A percentile compares a stretch with the other conserved stretches of the same genome.
Evolutionary conservation across 2,797 vertebrate species (phyloP).

Genomic region (Macrochelys suwanniensis): DNA sequence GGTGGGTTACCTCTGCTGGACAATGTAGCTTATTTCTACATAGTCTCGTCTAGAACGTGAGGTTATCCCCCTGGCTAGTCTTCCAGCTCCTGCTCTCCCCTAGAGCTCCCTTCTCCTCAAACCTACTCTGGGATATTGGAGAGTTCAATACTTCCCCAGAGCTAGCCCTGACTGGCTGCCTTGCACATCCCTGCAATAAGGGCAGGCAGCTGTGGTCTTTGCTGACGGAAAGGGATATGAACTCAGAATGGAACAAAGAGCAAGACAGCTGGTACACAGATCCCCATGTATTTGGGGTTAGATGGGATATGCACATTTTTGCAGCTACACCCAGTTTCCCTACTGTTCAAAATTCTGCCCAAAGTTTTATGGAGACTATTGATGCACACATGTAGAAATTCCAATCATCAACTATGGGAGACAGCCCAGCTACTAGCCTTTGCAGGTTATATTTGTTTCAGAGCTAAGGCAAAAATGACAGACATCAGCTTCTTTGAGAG

Average conservation of each 20-base stretch:
- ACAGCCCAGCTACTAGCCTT: slow-evolving; percentile 72
- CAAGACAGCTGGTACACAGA: neutral
- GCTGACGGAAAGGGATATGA: neutral
- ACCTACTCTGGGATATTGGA: neutral
- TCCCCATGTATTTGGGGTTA: neutral
- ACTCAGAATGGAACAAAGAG: neutral
- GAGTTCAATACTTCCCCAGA: neutral
- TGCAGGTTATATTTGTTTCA: slow-evolving; percentile 69
- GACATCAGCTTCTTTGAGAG: slow-evolving; percentile 60
- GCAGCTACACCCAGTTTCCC: slow-evolving; percentile 40
- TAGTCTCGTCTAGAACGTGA: neutral
- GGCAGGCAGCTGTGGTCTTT: neutral
- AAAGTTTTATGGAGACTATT: neutral
- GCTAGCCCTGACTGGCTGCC: no score
- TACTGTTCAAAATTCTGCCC: neutral
- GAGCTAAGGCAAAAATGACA: slow-evolving; percentile 60
- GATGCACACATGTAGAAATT: neutral
- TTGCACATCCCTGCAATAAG: neutral
- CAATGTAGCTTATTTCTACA: neutral
- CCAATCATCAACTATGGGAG: slow-evolving; percentile 70
- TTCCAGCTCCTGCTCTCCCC: neutral
- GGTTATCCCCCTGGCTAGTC: neutral
- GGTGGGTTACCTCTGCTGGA: no score
- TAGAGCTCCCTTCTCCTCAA: no score
- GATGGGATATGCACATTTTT: no score